Evolutionary conservation across 2,113 vertebrate species (phyloP).

Genomic region (Oceanites oceanicus): DNA sequence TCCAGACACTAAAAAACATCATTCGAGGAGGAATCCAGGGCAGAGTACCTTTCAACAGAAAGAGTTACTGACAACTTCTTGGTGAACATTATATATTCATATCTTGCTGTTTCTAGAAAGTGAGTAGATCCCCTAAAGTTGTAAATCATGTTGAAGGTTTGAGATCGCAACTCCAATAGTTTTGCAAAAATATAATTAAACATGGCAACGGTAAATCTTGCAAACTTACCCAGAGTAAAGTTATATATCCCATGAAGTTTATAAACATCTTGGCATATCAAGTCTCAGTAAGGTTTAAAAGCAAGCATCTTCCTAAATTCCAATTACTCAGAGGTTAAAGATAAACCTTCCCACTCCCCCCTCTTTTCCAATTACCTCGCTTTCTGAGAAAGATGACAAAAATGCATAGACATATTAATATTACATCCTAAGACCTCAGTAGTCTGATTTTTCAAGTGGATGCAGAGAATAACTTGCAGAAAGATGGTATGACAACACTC

Average conservation of each 20-base stretch:
- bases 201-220: neutral
- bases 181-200: neutral
- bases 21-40: neutral
- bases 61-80: neutral
- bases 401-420: neutral
- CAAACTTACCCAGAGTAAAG: neutral
- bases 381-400: neutral
- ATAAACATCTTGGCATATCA: neutral
- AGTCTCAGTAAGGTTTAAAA: neutral
- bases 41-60: neutral
- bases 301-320: neutral
- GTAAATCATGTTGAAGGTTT: neutral
- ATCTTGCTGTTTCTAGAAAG: neutral
- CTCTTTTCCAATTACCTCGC: neutral
- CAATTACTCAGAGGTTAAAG: neutral
- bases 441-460: slow-evolving; percentile 73
- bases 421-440: neutral
- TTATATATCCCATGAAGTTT: neutral
- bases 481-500: slow-evolving; percentile 41
- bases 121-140: rapidly evolving
- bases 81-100: neutral
- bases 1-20: neutral
- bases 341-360: neutral
- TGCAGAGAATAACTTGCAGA: slow-evolving; percentile 79
- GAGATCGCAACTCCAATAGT: neutral